Evolutionary conservation across 1,140 invertebrate species (phyloP), one percentile per base, ranked within the genome.

Genomic region (Cyphomyrmex costatus): DNA sequence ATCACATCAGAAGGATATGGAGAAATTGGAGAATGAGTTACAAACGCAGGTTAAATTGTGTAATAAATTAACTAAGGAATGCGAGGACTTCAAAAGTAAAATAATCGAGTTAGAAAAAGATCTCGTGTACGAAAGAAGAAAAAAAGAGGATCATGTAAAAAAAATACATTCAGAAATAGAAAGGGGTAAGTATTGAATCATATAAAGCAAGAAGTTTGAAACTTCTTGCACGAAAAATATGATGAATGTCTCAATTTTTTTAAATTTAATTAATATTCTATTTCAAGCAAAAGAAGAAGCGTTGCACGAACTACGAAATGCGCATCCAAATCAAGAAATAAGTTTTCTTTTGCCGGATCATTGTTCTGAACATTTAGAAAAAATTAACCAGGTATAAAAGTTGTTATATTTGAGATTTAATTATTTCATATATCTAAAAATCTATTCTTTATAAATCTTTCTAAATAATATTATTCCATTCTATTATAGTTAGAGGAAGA

Each of bases 71-170:
- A 89, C 86, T 0, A 86, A 90, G 6, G 94, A 94, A 68, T 93
- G 92, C 51, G 93, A 94, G 63, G 89, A 77, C 2, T 92, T 92
- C 51, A 92, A 88, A 79, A 90, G 76, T 42, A 93, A 93, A 87
- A 91, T 93, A 80, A 93, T 93, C 3, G 94, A 95, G 65, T 88
- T 94, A 49, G 93, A 94, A 77, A 94, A 93, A 79, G 93, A 95
- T 86, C 74, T 95, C 8, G 88, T 85, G 19, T 79, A 86, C 30
- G 93, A 95, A 86, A 91, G 82, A 66, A 93, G 92, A 46, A 93
- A 92, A 42, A 92, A 91, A 66, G 90, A 92, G 6, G 93, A 94
- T 21, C 91, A 94, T 60, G 87, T 88, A 21, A 94, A 91, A 71
- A 93, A 92, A 33, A 94, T 94, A 86, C 90, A 93, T 71, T 86